These are phyloP conservation scores for Tachystola acroxantha DNA, from an alignment of 2,888 invertebrate species.

Conservation along the genomic window DNA sequence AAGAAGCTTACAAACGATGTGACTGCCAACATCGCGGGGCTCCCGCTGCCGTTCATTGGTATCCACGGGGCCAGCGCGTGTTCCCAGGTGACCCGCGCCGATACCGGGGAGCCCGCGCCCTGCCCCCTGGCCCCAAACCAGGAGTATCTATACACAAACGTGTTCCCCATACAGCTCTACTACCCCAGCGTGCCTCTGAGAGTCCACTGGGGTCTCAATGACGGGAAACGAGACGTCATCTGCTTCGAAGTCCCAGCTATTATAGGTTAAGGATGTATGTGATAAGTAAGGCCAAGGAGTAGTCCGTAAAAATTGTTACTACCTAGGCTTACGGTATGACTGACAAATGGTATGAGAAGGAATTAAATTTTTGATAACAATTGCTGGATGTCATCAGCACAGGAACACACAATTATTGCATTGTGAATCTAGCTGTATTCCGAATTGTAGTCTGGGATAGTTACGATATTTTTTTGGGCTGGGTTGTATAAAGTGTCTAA, in stretches of 20 bases:
- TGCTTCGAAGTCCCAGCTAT: constrained; percentile 84
- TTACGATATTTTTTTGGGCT: too few species aligned
- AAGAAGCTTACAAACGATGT: constrained; percentile 76
- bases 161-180: constrained; percentile 61
- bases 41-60: constrained; percentile 85
- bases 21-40: constrained; percentile 57
- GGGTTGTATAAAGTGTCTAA: too few species aligned
- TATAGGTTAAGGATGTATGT: constrained; percentile 60
- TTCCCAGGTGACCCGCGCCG: constrained; percentile 47
- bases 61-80: constrained; percentile 84
- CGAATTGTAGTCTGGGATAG: too few species aligned
- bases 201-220: constrained; percentile 80
- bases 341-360: too few species aligned
- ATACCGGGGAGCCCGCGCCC: constrained; percentile 69
- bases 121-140: constrained; percentile 82
- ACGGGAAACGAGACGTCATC: constrained; percentile 59
- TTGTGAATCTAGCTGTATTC: too few species aligned
- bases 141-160: constrained; percentile 82
- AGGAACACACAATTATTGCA: too few species aligned
- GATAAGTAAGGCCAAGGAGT: too few species aligned
- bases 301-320: too few species aligned
- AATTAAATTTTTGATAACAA: too few species aligned
- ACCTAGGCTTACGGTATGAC: too few species aligned
- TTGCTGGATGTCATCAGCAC: too few species aligned
- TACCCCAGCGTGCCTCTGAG: constrained; percentile 67